phyloP scores from a whole-genome alignment of 2,888 invertebrate species.

The Minunthozetes semirufus region DNA sequence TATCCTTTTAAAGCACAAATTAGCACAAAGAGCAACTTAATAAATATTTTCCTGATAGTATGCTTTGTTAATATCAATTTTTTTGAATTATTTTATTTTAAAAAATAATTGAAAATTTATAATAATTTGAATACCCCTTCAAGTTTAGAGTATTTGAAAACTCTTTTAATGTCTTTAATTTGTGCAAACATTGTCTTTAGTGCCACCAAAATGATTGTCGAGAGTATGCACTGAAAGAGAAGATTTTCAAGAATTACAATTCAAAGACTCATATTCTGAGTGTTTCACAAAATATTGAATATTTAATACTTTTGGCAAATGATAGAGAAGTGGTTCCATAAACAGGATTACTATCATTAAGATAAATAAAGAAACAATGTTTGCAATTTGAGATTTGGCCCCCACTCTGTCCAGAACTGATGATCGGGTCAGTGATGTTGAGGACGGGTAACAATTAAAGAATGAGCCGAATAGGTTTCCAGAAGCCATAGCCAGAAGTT shows the following conservation, averaged over 20 bases:
- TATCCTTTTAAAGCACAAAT: too few species aligned
- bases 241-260: neutral
- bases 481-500: constrained; percentile 46
- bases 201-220: constrained; percentile 71
- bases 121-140: constrained; percentile 53
- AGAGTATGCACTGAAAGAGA: constrained; percentile 50
- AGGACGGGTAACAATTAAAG: constrained; percentile 51
- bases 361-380: constrained; percentile 66
- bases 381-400: constrained; percentile 71
- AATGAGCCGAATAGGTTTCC: constrained; percentile 50
- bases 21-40: too few species aligned
- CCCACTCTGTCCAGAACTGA: constrained; percentile 76
- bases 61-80: too few species aligned
- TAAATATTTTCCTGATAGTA: too few species aligned
- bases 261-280: neutral
- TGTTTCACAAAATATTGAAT: neutral
- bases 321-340: constrained; percentile 80
- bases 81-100: neutral
- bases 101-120: neutral
- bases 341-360: constrained; percentile 72
- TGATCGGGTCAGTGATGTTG: constrained; percentile 53
- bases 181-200: constrained; percentile 72
- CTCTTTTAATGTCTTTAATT: constrained; percentile 59
- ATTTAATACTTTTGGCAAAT: constrained; percentile 58
- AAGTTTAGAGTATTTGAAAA: constrained; percentile 68